Base-by-base conservation (phyloP, 2,888 invertebrate genomes). In the Melanostoma scalare region DNA sequence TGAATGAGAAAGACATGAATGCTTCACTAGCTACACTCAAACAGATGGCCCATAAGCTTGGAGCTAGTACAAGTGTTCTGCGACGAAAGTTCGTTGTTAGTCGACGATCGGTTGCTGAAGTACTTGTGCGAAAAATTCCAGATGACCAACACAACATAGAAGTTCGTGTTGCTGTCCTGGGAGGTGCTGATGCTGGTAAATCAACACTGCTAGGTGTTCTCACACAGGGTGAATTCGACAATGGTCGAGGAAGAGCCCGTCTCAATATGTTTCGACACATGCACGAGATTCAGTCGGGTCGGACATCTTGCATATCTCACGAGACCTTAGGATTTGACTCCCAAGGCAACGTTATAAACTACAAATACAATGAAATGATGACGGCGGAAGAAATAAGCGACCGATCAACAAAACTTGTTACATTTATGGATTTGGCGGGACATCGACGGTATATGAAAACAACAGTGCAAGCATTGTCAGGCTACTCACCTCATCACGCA, bases 101-200 rank as follows among this genome's bases (percentile, higher is more conserved):
- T 0, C 90, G 93, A 3, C 92, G 95, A 61, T 94, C 94, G 63
- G 95, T 96, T 2, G 95, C 96, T 0, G 98, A 99, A 92, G 96
- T 99, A 3, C 92, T 97, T 60, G 95, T 99, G 3, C 93, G 97
- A 81, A 97, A 97, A 93, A 95, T 95, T 82, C 96, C 96, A 0
- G 97, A 97, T 88, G 95, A 96, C 85, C 96, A 96, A 88, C 96
- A 96, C 88, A 96, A 95, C 72, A 95, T 98, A 61, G 99, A 99
- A 90, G 92, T 99, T 52, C 92, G 98, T 68, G 94, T 98, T 3
- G 98, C 98, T 0, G 98, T 99, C 40, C 94, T 98, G 90, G 99
- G 99, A 0, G 97, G 97, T 86, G 97, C 97, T 86, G 98, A 98
- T 92, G 97, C 97, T 1, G 99, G 99, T n/a, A 99, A 99, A 90